Base-by-base conservation (phyloP, 2,888 invertebrate species). In the Caenorhabditis drosophilae region DNA sequence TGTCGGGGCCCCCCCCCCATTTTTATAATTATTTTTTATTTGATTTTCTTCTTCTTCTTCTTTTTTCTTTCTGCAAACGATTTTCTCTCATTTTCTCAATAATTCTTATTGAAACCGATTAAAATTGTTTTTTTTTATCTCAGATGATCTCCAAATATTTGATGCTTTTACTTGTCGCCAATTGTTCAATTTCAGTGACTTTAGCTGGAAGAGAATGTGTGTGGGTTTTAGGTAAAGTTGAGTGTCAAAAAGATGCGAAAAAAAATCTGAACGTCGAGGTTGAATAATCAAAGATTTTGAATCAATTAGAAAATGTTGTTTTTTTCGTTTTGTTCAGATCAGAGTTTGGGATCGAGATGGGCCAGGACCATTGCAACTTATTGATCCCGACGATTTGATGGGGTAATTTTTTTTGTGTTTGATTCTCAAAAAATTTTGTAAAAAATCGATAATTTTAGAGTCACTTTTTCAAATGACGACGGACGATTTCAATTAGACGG, bases 371-470 rank as follows among this genome's bases (percentile, higher is more conserved):
- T 67, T 60, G 62, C 68, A 78, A 50, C 58, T 76, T 23, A 54
- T 82, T 44, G 82, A 82, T 59, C 80, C 81, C 2, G 82, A 82
- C 67, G 82, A 82, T 58, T 52, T 80, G 56, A 82, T 82, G 82
- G 82, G 81, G 80, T 81, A 27, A 41, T 22, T 38, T n/a, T 38
- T 48, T 12, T 18, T 18, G 12, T 18, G 7, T 18, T 7, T 4
- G 4, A 36, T 9, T 36, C 15, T 4, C 4, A 16, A 36, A 36
- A 36, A 16, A 16, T n/a, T 36, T 36, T 31, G 31, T n/a, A n/a
- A n/a, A n/a, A n/a, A n/a, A 31, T 36, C n/a, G n/a, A 36, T 36
- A 4, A 26, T 52, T 74, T 44, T 55, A 80, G 81, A 31, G 79
- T 82, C 12, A 78, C 82, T 6, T 82, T 80, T 54, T 75, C 82